Evolutionary conservation across 2,888 invertebrate genomes (phyloP), one percentile per base, ranked within the genome.

Genomic region (Xanthorhoe designata): DNA sequence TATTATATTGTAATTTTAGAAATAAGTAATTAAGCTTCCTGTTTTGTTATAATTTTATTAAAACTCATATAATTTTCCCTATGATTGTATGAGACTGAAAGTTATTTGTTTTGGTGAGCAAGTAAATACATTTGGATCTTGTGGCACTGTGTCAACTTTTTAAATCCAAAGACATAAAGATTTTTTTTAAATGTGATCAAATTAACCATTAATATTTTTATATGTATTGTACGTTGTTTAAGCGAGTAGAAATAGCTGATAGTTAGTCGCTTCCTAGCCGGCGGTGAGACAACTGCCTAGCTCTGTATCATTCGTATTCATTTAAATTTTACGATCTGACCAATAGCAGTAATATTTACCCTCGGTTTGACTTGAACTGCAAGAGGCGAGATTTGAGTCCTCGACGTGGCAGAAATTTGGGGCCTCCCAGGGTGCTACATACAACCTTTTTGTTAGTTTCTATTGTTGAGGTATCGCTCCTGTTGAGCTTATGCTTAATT

Each of bases 361-460:
- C 98, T 95, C 95, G 94, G 94, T 96, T 97, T 87, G 97, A 97
- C 94, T 95, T 96, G 95, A 97, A 97, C 95, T 97, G 97, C 91
- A 97, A 96, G 85, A 98, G 96, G 86, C 98, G 96, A 86, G 98
- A 97, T 94, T 97, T 97, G 94, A 97, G 96, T 88, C 97, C 97
- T 91, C 97, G 96, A 89, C 97, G 96, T 92, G 97, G 97, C 95
- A 97, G 95, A 94, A 97, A 97, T 95, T 96, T 96, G 94, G 96
- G 96, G 94, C 97, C 96, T 95, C 96, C 96, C 94, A 95, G 96
- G 86, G 87, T 87, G 88, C 91, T 92, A 88, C 78, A 82, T 86
- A 88, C 78, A 87, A 86, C 78, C 80, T 77, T 67, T 51, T 57
- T 70, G 76, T 85, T 84, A 85, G 79, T 82, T 71, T 68, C 70